phyloP scores from a whole-genome alignment of 2,888 invertebrate genomes.

The Ophion ellenae region DNA sequence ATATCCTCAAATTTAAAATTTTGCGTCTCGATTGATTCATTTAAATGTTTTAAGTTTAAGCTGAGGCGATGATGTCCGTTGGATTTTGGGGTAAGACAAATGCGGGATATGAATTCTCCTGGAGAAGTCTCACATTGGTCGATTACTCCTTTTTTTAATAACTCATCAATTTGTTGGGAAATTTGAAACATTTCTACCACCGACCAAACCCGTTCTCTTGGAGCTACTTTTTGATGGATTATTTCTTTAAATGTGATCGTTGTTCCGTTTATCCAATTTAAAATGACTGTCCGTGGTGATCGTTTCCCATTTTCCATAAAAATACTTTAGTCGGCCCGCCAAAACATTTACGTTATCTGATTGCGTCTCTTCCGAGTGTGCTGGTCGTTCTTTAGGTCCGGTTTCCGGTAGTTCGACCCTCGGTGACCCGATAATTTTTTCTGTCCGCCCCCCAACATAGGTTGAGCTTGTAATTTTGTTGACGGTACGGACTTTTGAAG shows the following conservation, averaged over 20 bases:
- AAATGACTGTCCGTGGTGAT: slow-evolving; percentile 33
- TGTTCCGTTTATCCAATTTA: slow-evolving; percentile 38
- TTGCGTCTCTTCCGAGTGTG: not conserved
- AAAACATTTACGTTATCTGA: slow-evolving; percentile 28
- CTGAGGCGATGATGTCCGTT: slow-evolving; percentile 31
- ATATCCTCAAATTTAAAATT: slow-evolving; percentile 58
- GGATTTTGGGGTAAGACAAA: slow-evolving; percentile 1
- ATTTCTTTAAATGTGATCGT: slow-evolving; percentile 19
- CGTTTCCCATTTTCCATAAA: slow-evolving; percentile 23
- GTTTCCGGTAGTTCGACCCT: not conserved
- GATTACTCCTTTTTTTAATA: slow-evolving; percentile 29
- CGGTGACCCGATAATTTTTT: not conserved
- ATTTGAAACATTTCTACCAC: not conserved
- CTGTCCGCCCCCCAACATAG: slow-evolving; percentile 12
- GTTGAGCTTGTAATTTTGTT: slow-evolving; percentile 26
- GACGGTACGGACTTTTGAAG: not conserved
- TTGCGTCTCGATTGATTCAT: slow-evolving; percentile 36
- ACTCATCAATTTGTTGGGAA: not conserved
- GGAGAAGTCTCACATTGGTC: not conserved
- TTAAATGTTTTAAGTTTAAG: slow-evolving; percentile 39
- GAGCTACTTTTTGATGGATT: not conserved
- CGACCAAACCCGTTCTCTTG: not conserved
- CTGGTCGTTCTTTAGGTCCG: not conserved
- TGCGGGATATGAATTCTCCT: not conserved
- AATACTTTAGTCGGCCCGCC: slow-evolving; percentile 39